Evolutionary conservation across 37 sponge, comb jelly and placozoan genomes (phyloP), one percentile per base, ranked within the genome.

Genomic region (Amphimedon queenslandica): DNA sequence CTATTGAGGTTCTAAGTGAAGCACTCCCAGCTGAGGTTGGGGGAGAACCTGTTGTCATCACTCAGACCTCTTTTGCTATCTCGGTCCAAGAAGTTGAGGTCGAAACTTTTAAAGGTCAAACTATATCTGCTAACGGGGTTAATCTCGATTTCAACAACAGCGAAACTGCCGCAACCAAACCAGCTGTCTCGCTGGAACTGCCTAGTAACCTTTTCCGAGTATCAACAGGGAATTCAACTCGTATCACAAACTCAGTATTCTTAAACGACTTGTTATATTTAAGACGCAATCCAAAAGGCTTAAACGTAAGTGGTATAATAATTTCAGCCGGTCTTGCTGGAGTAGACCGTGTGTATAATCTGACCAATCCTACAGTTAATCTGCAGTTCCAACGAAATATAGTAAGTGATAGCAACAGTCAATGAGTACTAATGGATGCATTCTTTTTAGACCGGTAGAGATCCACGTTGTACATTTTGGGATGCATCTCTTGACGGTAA

Each of bases 31-130:
- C 67, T 35, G 40, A 55, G 37, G 77, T 67, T 2, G 40, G 67
- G 30, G 27, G 56, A 29, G 35, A 41, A 23, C 2, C 47, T 30
- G 66, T 25, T 29, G 31, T 72, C 3, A 40, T 75, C 34, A 23
- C 76, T 5, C 28, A 63, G 2, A n/a, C 27, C 4, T 35, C 67
- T 18, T 77, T 77, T 37, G 69, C 77, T 23, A 40, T 77, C 2
- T 53, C 58, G 35, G 77, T 77, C 3, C 77, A 55, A 8, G 70
- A 78, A 28, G 57, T 77, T 2, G 43, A 75, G 10, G 36, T 68
- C 37, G 69, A 33, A 10, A 2, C 20, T 3, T 77, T 77, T 47
- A 24, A 10, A 25, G 76, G 76, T 33, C 66, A 64, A 16, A 37
- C 53, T 47, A 47, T 47, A 18, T 47, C 53, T 57, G 61, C 30